Evolutionary conservation across 2,797 vertebrate species (phyloP).

Genomic region (Semaprochilodus insignis): DNA sequence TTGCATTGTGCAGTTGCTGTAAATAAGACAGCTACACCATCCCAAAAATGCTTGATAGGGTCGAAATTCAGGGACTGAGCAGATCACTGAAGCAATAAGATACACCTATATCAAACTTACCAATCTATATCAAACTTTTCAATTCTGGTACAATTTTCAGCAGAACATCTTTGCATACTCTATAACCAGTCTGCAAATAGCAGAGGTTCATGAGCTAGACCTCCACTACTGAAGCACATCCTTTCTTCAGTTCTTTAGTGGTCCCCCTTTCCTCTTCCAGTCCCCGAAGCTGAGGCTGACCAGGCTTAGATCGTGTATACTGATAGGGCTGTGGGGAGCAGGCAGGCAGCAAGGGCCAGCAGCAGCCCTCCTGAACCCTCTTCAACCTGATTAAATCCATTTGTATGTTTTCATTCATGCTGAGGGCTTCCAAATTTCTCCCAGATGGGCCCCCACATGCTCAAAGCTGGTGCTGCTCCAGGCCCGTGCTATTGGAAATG

Average conservation of each 20-base stretch:
- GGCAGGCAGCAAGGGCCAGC: constrained; percentile 30
- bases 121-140: too few relatives aligned
- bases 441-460: constrained; percentile 64
- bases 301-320: constrained; percentile 23
- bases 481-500: constrained; percentile 42
- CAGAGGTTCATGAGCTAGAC: neutral
- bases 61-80: too few relatives aligned
- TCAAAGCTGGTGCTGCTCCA: constrained; percentile 41
- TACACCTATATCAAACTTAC: too few relatives aligned
- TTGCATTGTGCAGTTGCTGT: too few relatives aligned
- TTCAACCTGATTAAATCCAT: constrained; percentile 59
- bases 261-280: neutral
- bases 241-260: neutral
- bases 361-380: constrained; percentile 49
- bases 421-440: constrained; percentile 69
- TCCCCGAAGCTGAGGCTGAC: constrained; percentile 10
- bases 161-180: neutral
- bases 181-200: neutral
- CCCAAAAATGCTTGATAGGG: too few relatives aligned
- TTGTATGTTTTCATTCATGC: constrained; percentile 48
- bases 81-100: too few relatives aligned
- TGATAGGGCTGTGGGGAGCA: constrained; percentile 8
- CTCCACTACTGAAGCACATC: neutral
- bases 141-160: too few relatives aligned
- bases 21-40: too few relatives aligned